phyloP scores from a whole-genome alignment of 2,113 vertebrate genomes.

The Alosa alosa region DNA sequence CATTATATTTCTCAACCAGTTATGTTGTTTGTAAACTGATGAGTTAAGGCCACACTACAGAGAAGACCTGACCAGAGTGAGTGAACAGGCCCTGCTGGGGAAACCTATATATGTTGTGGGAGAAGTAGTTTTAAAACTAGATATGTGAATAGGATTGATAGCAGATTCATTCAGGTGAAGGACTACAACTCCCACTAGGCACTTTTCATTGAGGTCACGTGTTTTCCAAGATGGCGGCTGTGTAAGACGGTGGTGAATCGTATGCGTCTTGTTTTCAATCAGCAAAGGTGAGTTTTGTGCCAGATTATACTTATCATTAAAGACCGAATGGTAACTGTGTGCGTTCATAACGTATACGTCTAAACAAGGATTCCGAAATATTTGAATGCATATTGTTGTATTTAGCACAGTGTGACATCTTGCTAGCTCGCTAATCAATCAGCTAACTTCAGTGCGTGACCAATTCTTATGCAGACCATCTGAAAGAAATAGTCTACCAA shows the following conservation, averaged over 20 bases:
- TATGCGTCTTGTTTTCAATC: constrained; percentile 20
- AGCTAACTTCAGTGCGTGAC: background rate
- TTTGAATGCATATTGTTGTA: background rate
- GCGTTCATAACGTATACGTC: background rate
- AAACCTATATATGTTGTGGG: constrained; percentile 29
- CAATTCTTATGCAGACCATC: background rate
- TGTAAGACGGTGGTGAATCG: constrained; percentile 60
- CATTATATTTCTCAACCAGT: too few species aligned
- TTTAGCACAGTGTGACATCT: background rate
- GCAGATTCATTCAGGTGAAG: background rate
- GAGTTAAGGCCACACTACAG: too few species aligned
- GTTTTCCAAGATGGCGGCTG: constrained; percentile 57
- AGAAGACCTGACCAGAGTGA: background rate
- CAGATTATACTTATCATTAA: background rate
- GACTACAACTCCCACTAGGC: constrained; percentile 65
- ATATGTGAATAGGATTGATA: background rate
- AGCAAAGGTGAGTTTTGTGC: constrained; percentile 25
- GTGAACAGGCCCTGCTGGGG: background rate
- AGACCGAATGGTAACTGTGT: background rate
- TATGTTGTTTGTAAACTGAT: too few species aligned
- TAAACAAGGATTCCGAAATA: background rate
- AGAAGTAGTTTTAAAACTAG: constrained; percentile 45
- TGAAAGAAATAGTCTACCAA: background rate
- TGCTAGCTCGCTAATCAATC: background rate
- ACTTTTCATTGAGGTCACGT: constrained; percentile 14